These are phyloP conservation scores for Diprion similis DNA, from an alignment of 1,140 invertebrate genomes.

Conservation along the genomic window DNA sequence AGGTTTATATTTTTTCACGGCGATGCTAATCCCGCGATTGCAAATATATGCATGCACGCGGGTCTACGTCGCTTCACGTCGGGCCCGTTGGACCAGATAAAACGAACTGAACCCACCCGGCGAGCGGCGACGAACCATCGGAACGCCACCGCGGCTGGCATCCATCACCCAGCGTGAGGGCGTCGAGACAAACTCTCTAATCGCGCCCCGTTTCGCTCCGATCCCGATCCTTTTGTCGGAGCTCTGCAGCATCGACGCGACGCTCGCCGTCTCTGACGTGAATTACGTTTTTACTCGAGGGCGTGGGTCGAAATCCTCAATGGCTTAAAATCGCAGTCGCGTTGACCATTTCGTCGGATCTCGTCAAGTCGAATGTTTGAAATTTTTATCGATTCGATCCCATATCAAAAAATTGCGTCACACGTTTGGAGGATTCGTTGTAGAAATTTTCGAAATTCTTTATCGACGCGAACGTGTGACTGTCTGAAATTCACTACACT, in stretches of 20 bases:
- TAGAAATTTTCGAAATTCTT: too few relatives aligned
- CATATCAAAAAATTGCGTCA: too few relatives aligned
- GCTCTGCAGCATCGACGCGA: too few relatives aligned
- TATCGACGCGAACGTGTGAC: too few relatives aligned
- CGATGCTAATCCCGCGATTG: background rate
- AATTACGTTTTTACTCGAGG: background rate
- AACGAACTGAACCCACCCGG: background rate
- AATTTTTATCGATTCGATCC: too few relatives aligned
- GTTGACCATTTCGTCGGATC: too few relatives aligned
- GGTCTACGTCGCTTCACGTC: background rate
- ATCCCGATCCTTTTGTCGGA: background rate
- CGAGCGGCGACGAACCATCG: background rate
- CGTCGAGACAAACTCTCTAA: slow-evolving; percentile 5
- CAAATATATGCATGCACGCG: background rate
- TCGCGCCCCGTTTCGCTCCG: background rate
- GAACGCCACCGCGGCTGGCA: background rate
- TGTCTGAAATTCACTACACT: too few relatives aligned
- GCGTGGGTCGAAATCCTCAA: too few relatives aligned
- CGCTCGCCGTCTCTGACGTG: background rate
- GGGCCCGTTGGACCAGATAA: background rate
- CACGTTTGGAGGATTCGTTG: too few relatives aligned
- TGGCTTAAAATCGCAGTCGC: too few relatives aligned
- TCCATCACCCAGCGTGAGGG: slow-evolving; percentile 6
- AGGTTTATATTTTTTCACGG: background rate
- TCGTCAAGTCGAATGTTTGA: too few relatives aligned